A percentile compares a stretch with the other conserved stretches of the same genome.
phyloP scores from a whole-genome alignment of 2,888 invertebrate species.

The Cetonia aurata region DNA sequence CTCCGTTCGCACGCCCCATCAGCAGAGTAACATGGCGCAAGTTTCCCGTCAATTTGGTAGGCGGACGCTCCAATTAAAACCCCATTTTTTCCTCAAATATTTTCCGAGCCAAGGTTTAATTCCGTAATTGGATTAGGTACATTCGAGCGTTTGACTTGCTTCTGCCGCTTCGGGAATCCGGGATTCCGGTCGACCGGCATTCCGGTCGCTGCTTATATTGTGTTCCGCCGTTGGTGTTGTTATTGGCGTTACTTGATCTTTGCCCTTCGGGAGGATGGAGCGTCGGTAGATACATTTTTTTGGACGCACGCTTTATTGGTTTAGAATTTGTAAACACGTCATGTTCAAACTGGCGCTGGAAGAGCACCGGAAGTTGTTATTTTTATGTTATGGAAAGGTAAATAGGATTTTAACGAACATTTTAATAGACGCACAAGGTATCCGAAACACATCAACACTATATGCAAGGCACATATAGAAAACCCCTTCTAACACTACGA shows the following conservation, averaged over 20 bases:
- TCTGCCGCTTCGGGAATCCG: slow-evolving; percentile 16
- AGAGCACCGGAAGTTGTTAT: not conserved
- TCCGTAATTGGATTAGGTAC: slow-evolving; percentile 44
- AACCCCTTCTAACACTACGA: no score
- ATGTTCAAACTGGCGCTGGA: not conserved
- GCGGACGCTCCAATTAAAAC: slow-evolving; percentile 40
- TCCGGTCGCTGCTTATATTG: slow-evolving; percentile 34
- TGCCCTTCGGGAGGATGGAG: not conserved
- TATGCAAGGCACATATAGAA: no score
- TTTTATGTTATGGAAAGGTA: slow-evolving; percentile 10
- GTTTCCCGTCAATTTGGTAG: slow-evolving; percentile 35
- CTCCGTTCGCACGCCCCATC: not conserved
- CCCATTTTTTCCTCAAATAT: slow-evolving; percentile 42
- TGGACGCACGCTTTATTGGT: not conserved
- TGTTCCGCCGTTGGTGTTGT: slow-evolving; percentile 12
- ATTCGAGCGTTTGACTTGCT: slow-evolving; percentile 16
- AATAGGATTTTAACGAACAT: not conserved
- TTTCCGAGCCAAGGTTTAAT: slow-evolving; percentile 42
- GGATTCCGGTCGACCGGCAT: slow-evolving; percentile 16
- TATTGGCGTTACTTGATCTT: slow-evolving; percentile 34
- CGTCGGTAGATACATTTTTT: not conserved
- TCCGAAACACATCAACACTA: no score
- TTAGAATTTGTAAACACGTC: no score
- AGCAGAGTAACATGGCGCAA: not conserved
- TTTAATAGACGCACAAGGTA: no score